A percentile compares a stretch with the other conserved stretches of the same genome.
Conservation (phyloP, 2,888 invertebrate species). For the Phortica okadai region DNA sequence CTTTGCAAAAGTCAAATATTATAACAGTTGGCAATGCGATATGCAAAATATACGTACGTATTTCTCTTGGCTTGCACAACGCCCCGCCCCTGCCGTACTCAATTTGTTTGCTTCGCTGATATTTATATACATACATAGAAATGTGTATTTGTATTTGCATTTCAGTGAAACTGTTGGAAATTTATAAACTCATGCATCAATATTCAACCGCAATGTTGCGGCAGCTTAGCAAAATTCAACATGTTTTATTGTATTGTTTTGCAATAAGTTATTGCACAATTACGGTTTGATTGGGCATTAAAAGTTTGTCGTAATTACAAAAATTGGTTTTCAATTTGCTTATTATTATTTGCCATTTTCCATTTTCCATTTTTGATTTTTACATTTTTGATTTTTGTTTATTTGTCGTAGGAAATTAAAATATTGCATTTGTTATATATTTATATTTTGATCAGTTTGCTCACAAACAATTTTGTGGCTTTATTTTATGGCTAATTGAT, state of each 20-base stretch:
- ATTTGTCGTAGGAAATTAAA: neutral
- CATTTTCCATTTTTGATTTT: neutral
- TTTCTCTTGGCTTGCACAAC: neutral
- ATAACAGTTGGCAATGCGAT: slow-evolving; percentile 20
- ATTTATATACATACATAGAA: neutral
- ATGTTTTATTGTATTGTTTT: slow-evolving; percentile 11
- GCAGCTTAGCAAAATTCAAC: slow-evolving; percentile 29
- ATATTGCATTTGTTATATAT: too few species aligned
- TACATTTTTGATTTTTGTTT: neutral
- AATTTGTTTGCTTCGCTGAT: neutral
- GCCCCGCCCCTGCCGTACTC: neutral
- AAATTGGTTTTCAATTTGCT: slow-evolving; percentile 9
- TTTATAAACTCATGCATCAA: slow-evolving; percentile 16
- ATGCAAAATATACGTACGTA: neutral
- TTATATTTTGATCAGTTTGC: too few species aligned
- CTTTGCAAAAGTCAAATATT: slow-evolving; percentile 22
- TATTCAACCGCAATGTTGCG: slow-evolving; percentile 28
- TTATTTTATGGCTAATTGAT: too few species aligned
- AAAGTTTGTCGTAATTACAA: slow-evolving; percentile 24
- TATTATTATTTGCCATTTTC: neutral
- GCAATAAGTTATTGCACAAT: neutral
- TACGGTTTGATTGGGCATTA: slow-evolving; percentile 13
- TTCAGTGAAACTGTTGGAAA: neutral
- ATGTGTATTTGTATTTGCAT: neutral
- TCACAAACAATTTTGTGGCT: too few species aligned